Conservation (phyloP, 2,797 vertebrate species). For the Scolopax rusticola region DNA sequence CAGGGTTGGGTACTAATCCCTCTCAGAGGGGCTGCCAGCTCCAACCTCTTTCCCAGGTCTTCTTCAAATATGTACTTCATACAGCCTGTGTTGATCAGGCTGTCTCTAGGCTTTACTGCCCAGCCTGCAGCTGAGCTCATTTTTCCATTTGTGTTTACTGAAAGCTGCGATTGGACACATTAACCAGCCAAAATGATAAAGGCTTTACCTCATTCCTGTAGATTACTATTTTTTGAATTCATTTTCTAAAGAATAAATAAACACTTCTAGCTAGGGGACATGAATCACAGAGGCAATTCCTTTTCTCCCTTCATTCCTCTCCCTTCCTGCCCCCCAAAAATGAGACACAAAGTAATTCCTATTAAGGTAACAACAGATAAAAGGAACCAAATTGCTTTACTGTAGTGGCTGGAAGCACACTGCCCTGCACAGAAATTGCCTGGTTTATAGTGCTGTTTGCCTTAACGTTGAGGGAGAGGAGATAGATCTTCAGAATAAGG, state of each 20-base stretch:
- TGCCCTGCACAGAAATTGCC: not conserved
- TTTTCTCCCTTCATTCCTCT: not conserved
- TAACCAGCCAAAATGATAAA: not conserved
- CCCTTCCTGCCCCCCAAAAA: not conserved
- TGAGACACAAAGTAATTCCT: no score
- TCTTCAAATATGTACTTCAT: not conserved
- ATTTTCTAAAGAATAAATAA: not conserved
- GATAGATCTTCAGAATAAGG: not conserved
- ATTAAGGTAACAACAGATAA: no score
- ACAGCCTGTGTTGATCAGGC: slow-evolving; percentile 2
- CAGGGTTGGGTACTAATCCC: not conserved
- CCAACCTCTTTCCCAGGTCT: not conserved
- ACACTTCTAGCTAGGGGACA: not conserved
- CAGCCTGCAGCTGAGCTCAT: not conserved
- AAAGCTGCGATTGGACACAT: not conserved
- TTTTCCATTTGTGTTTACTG: slow-evolving; percentile 33
- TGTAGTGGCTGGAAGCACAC: not conserved
- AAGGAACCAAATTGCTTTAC: not conserved
- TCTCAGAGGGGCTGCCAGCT: not conserved
- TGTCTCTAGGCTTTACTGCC: not conserved
- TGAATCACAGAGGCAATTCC: not conserved
- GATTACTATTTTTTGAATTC: not conserved
- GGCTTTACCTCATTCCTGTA: not conserved
- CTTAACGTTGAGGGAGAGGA: not conserved
- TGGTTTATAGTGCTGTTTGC: not conserved